Conservation (phyloP, 2,797 vertebrate species). For the Pangasius macronema region DNA sequence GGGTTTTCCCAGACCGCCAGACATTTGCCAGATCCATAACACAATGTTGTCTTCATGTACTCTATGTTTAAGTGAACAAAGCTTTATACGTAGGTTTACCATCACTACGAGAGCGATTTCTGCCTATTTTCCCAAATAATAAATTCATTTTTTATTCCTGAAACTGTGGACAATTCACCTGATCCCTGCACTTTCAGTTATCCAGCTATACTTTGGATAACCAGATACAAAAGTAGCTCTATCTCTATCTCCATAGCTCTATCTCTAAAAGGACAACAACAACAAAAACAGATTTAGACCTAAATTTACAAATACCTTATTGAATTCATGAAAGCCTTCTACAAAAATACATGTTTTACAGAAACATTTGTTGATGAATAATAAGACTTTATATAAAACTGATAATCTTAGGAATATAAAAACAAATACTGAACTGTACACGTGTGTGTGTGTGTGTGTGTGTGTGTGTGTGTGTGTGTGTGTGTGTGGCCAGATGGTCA, state of each 20-base stretch:
- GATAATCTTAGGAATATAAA: neutral
- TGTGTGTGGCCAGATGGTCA: conserved; percentile 73
- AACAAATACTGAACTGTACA: neutral
- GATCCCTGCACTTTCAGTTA: neutral
- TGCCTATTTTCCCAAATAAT: neutral
- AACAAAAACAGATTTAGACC: neutral
- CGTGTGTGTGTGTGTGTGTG: neutral
- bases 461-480: conserved; percentile 12
- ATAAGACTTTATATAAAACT: neutral
- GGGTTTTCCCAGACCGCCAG: neutral
- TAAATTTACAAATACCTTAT: neutral
- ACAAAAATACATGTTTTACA: neutral
- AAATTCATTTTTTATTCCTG: neutral
- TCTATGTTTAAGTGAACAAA: neutral
- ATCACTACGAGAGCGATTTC: neutral
- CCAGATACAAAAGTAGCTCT: neutral
- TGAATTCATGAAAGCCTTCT: neutral
- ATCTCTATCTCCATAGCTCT: neutral
- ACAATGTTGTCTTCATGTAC: neutral
- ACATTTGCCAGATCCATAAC: neutral
- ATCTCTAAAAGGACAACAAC: neutral
- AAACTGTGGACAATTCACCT: neutral
- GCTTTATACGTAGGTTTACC: neutral
- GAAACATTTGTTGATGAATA: neutral
- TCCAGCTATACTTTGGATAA: neutral